Percentiles rank a stretch among this genome's conserved stretches.
Evolutionary conservation across 2,797 vertebrate species (phyloP).

Genomic region (Danionella dracula): DNA sequence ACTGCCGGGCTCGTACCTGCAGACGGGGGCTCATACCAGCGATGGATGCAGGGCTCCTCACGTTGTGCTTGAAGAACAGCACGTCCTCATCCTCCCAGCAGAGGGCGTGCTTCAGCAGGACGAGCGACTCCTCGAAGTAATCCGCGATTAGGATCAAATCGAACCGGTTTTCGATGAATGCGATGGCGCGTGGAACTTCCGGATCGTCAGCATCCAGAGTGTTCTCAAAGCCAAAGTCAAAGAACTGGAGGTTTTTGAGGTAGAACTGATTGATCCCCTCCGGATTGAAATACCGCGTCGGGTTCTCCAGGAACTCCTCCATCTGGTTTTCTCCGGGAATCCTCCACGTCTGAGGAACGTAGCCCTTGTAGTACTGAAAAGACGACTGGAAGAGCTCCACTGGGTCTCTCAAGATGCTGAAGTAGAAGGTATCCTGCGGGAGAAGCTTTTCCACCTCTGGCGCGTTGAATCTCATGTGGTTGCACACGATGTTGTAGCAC

Average conservation of each 20-base stretch:
- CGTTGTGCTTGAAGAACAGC: conserved; percentile 87
- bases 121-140: conserved; percentile 88
- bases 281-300: conserved; percentile 74
- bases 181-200: conserved; percentile 64
- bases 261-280: conserved; percentile 85
- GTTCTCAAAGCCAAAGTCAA: conserved; percentile 88
- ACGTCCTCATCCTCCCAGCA: conserved; percentile 89
- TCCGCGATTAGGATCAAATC: conserved; percentile 85
- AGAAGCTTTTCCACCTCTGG: conserved; percentile 79
- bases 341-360: conserved; percentile 85
- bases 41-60: conserved; percentile 68
- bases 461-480: conserved; percentile 91
- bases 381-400: conserved; percentile 88
- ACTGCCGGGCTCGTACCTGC: conserved; percentile 74
- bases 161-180: conserved; percentile 72
- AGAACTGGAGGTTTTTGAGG: conserved; percentile 87
- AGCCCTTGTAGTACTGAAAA: conserved; percentile 82
- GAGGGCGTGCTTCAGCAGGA: conserved; percentile 85
- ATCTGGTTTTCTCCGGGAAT: conserved; percentile 74
- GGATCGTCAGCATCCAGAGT: conserved; percentile 69
- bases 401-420: conserved; percentile 87
- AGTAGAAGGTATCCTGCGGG: conserved; percentile 66
- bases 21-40: conserved; percentile 71
- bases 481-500: conserved; percentile 90
- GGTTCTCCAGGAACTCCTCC: conserved; percentile 73